Evolutionary conservation across 2,797 vertebrate genomes (phyloP), one percentile per base, ranked within the genome.

Genomic region (Sternotherus odoratus): DNA sequence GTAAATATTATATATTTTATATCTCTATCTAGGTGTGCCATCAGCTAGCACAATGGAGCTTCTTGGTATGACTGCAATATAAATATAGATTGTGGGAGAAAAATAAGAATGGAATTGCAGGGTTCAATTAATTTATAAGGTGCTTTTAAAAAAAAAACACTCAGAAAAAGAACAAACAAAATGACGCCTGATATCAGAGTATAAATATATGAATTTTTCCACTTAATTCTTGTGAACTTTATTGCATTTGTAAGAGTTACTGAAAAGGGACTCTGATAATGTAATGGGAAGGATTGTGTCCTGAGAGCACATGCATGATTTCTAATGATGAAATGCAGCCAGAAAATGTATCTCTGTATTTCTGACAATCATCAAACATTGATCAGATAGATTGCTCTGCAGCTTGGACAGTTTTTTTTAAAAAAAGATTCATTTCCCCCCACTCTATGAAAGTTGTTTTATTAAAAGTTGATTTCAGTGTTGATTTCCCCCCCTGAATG

Each of bases 391-490:
- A 94, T 82, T 92, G 11, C 87, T 92, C 77, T 94, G 30, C 79
- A 90, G 89, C 48, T 75, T 86, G 49, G 85, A 13, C 74, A 83
- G 53, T 56, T 74, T 28, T 84, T 93, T 48, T 48, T 10, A 48
- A 48, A 48, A 92, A 86, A 95, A 46, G 77, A 46, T 56, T 57
- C 24, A 56, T 26, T 94, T 94, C 85, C 60, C 53, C 1, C 56
- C 50, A 57, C 0, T 1, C 1, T 72, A 36, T 57, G 33, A 88
- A 19, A 5, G 4, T 39, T 10, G 39, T 91, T 96, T 96, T 93
- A 85, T 83, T 87, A 88, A 78, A 79, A 89, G 85, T 16, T 77
- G 51, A 92, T 97, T 90, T 96, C 91, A 95, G 79, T 83, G 85
- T 12, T 95, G 50, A 84, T 91, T 51, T 91, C 94, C 78, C 7